These are phyloP conservation scores for Epinephelus malabaricus DNA, from an alignment of 2,797 vertebrate genomes.

Conservation along the genomic window DNA sequence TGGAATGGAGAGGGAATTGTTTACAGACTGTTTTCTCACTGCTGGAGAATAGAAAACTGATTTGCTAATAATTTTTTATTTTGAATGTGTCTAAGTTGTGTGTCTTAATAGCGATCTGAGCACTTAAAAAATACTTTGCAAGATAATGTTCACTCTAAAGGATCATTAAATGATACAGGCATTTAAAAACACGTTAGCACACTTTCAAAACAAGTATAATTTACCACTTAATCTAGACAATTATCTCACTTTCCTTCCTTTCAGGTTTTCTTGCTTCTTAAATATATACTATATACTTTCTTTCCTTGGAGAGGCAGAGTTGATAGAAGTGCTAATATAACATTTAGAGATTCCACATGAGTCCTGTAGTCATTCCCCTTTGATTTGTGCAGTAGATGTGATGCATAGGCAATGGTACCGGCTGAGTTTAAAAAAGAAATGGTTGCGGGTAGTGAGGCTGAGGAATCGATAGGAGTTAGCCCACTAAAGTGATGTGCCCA, in stretches of 20 bases:
- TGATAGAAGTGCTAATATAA: conserved; percentile 61
- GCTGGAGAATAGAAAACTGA: neutral
- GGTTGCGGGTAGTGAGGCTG: conserved; percentile 47
- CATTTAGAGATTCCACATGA: conserved; percentile 60
- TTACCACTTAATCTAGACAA: neutral
- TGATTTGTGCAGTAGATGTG: conserved; percentile 60
- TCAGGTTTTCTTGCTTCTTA: neutral
- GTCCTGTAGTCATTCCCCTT: conserved; percentile 47
- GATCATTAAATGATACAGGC: neutral
- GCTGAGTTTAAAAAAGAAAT: conserved; percentile 53
- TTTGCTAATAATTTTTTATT: neutral
- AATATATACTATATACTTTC: neutral
- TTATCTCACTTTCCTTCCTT: neutral
- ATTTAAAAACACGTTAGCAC: neutral
- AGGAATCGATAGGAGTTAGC: conserved; percentile 65
- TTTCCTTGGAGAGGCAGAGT: conserved; percentile 19
- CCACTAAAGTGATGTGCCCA: conserved; percentile 56
- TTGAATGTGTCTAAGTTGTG: neutral
- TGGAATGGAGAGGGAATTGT: no score
- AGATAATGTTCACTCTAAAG: neutral
- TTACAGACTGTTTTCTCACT: neutral
- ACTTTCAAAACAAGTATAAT: neutral
- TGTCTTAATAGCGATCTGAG: rapidly evolving
- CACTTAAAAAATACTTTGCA: neutral
- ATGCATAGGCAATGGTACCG: conserved; percentile 35